phyloP scores from a whole-genome alignment of 2,113 vertebrate species.

The Elephantulus edwardii region DNA sequence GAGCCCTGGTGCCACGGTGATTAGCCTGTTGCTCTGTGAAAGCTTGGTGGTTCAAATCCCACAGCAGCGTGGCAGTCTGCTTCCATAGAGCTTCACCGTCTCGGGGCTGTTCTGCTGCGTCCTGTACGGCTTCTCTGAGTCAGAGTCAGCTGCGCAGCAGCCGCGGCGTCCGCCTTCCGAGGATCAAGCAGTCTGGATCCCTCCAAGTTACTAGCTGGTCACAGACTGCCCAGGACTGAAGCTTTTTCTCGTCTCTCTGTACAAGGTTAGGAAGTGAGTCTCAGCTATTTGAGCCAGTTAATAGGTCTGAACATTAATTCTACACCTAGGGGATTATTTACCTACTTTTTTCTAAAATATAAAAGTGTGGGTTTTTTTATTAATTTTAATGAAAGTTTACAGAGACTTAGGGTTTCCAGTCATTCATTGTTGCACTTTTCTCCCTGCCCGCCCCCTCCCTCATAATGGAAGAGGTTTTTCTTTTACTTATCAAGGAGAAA shows the following conservation, averaged over 20 bases:
- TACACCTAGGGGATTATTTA: not conserved
- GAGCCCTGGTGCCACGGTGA: no score
- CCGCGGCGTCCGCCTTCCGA: no score
- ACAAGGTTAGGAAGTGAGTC: not conserved
- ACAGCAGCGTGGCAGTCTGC: not conserved
- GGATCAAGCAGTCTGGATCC: no score
- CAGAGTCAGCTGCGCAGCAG: not conserved
- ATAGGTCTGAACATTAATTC: not conserved
- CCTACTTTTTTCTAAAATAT: not conserved
- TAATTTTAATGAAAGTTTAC: no score
- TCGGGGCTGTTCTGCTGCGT: not conserved
- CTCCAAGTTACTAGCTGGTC: not conserved
- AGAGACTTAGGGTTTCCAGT: no score
- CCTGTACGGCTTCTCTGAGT: not conserved
- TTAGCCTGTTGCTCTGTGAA: not conserved
- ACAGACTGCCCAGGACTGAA: not conserved
- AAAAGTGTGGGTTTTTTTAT: no score
- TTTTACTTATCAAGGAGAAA: no score
- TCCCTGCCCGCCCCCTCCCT: no score
- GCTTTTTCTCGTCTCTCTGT: not conserved
- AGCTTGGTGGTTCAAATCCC: not conserved
- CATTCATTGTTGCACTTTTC: no score
- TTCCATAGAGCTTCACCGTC: not conserved
- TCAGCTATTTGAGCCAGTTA: constrained; percentile 9
- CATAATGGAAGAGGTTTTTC: no score